A percentile compares a stretch with the other conserved stretches of the same genome.
phyloP scores from a whole-genome alignment of 2,113 vertebrate genomes.

The Hylia prasina region DNA sequence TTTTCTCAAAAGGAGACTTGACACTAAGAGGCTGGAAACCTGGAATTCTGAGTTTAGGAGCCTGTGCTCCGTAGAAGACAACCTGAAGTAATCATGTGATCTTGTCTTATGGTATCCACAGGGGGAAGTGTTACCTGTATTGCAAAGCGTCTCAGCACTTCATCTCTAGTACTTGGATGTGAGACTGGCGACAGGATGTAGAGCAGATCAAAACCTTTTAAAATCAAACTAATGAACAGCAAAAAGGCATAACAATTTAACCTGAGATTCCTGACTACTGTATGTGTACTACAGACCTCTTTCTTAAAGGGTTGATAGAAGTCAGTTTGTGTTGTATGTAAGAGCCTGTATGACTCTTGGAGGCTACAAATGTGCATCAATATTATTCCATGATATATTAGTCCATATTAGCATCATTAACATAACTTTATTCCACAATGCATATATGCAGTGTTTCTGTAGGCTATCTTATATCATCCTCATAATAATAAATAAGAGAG shows the following conservation, averaged over 20 bases:
- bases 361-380: neutral
- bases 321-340: neutral
- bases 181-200: neutral
- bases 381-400: neutral
- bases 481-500: neutral
- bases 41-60: neutral
- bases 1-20: neutral
- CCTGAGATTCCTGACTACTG: neutral
- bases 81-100: neutral
- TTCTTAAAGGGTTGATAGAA: neutral
- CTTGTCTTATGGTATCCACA: neutral
- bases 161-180: neutral
- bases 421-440: neutral
- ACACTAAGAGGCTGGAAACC: neutral
- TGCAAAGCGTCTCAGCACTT: neutral
- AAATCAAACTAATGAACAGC: neutral
- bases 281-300: neutral
- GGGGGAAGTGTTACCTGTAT: neutral
- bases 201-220: neutral
- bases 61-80: neutral
- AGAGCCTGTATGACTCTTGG: neutral
- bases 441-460: neutral
- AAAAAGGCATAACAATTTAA: neutral
- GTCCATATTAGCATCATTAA: neutral
- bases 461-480: neutral